Conservation (phyloP, 1,140 invertebrate genomes). For the Hermetia illucens region DNA sequence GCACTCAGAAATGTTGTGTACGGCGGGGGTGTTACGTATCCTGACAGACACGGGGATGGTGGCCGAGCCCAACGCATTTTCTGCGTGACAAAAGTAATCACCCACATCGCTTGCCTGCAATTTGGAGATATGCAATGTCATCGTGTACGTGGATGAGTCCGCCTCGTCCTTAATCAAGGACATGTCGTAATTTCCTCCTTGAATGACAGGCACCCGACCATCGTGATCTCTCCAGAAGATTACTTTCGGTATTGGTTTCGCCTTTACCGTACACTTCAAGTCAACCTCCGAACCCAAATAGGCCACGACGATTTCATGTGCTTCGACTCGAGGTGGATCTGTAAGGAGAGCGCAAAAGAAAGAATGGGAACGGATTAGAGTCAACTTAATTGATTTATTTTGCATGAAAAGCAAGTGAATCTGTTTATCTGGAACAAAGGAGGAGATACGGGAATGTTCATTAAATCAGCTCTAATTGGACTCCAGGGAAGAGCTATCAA, state of each 20-base stretch:
- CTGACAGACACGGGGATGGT: conserved; percentile 56
- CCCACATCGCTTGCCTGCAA: conserved; percentile 53
- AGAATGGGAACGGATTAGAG: no score
- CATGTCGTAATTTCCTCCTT: conserved; percentile 57
- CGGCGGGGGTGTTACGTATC: conserved; percentile 38
- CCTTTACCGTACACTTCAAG: conserved; percentile 58
- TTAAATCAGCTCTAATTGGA: no score
- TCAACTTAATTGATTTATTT: no score
- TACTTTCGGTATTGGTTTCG: conserved; percentile 60
- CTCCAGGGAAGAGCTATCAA: no score
- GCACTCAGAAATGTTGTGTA: conserved; percentile 57
- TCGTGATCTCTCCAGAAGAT: conserved; percentile 63
- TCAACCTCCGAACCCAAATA: conserved; percentile 53
- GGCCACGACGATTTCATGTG: conserved; percentile 57
- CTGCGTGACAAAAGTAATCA: conserved; percentile 66
- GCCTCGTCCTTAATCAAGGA: conserved; percentile 29
- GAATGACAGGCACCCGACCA: conserved; percentile 52
- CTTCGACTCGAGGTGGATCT: conserved; percentile 62
- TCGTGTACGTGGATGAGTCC: conserved; percentile 44
- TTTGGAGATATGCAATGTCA: conserved; percentile 55
- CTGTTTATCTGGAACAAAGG: no score
- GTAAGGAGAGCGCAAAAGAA: conserved; percentile 7
- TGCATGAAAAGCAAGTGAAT: no score
- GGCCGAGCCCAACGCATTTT: conserved; percentile 60
- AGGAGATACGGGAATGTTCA: no score